A percentile compares a stretch with the other conserved stretches of the same genome.
phyloP scores from a whole-genome alignment of 2,888 invertebrate genomes.

The Drosophila emarginata region DNA sequence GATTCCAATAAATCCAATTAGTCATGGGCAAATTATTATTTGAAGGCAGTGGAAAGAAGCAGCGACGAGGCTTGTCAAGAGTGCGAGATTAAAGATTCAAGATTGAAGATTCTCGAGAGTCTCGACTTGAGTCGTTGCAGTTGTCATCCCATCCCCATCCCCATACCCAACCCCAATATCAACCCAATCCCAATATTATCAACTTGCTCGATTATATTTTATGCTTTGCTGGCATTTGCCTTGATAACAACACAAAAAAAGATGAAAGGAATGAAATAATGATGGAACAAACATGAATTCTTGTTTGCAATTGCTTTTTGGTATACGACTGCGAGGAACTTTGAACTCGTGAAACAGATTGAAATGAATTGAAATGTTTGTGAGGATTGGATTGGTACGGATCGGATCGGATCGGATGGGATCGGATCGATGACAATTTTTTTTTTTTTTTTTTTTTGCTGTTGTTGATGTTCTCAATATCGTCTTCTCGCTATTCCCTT shows the following conservation, averaged over 20 bases:
- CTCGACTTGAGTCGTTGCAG: not conserved
- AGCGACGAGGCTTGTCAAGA: slow-evolving; percentile 37
- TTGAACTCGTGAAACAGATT: slow-evolving; percentile 18
- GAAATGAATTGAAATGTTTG: slow-evolving; percentile 70
- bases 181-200: not conserved
- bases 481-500: not conserved
- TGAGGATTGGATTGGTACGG: slow-evolving; percentile 34
- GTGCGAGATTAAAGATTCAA: slow-evolving; percentile 3
- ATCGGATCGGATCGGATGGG: slow-evolving; percentile 7
- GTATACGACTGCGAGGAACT: not conserved
- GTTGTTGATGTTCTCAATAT: not conserved
- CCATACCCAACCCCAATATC: not conserved
- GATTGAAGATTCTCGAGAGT: slow-evolving; percentile 18
- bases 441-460: too few relatives aligned
- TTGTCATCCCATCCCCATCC: slow-evolving; percentile 19
- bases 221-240: slow-evolving; percentile 67
- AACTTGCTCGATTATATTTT: slow-evolving; percentile 40
- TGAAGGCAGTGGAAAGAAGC: slow-evolving; percentile 54
- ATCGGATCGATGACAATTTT: slow-evolving; percentile 18
- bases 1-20: slow-evolving; percentile 81
- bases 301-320: slow-evolving; percentile 20
- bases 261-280: slow-evolving; percentile 28
- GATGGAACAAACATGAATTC: slow-evolving; percentile 46
- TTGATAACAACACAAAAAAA: slow-evolving; percentile 46
- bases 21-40: slow-evolving; percentile 79